A percentile compares a stretch with the other conserved stretches of the same genome.
Evolutionary conservation across 2,113 vertebrate genomes (phyloP).

Genomic region (Heterotilapia buettikoferi): DNA sequence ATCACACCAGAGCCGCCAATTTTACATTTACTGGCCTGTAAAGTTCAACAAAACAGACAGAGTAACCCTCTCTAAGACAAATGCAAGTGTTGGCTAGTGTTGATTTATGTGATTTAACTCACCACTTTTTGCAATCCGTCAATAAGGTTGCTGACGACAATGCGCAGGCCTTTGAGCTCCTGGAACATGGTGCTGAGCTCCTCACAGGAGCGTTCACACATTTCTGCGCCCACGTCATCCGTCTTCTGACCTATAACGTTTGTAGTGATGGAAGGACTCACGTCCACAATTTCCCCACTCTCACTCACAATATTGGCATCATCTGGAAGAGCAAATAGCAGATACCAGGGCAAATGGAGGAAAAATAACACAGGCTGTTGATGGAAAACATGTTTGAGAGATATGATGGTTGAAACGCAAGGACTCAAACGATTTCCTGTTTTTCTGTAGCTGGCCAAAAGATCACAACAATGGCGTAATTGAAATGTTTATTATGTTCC

Average conservation of each 20-base stretch:
- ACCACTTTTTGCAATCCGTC: conserved; percentile 93
- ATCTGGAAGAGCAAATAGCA: conserved; percentile 58
- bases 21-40: background rate
- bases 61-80: conserved; percentile 10
- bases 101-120: conserved; percentile 3
- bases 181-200: conserved; percentile 87
- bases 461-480: conserved; percentile 24
- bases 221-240: conserved; percentile 64
- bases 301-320: conserved; percentile 83
- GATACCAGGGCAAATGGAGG: background rate
- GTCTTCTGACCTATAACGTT: conserved; percentile 78
- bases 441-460: background rate
- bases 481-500: conserved; percentile 36
- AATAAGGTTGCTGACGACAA: conserved; percentile 86
- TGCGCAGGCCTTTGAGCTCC: conserved; percentile 87
- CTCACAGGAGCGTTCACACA: conserved; percentile 92
- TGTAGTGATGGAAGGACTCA: conserved; percentile 76
- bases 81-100: background rate
- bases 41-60: background rate
- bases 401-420: conserved; percentile 18
- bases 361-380: background rate
- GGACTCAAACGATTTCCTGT: conserved; percentile 31
- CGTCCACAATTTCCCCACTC: conserved; percentile 79
- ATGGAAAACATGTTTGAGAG: conserved; percentile 30
- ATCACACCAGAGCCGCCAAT: background rate